Percentiles rank a stretch among this genome's conserved stretches.
Evolutionary conservation across 2,888 invertebrate genomes (phyloP).

Genomic region (Tenthredo mesomela): DNA sequence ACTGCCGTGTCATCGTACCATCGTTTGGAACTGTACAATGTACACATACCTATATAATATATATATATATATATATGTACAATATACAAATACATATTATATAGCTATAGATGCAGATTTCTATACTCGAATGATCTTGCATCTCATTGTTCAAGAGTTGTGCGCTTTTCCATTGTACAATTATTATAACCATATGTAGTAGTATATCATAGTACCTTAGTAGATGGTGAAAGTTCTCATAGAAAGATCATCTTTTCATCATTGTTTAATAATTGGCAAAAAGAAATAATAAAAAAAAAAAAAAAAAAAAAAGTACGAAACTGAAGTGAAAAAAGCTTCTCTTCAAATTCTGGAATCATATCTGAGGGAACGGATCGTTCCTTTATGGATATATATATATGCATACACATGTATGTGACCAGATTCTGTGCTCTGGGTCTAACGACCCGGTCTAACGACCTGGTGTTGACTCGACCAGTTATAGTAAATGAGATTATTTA

Average conservation of each 20-base stretch:
- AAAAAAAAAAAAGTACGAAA: neutral
- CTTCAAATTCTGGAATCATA: neutral
- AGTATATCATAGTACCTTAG: neutral
- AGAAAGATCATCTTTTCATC: too few species aligned
- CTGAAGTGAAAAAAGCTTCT: neutral
- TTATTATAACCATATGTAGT: neutral
- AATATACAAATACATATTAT: neutral
- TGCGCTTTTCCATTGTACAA: neutral
- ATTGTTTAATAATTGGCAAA: neutral
- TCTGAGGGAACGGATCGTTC: neutral
- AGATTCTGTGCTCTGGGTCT: too few species aligned
- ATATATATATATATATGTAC: too few species aligned
- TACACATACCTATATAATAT: neutral
- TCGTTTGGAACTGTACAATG: neutral
- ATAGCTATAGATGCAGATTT: neutral
- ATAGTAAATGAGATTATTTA: conserved; percentile 75
- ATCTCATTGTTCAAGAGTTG: neutral
- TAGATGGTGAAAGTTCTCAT: neutral
- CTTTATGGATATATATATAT: neutral
- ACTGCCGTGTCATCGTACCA: neutral
- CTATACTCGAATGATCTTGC: neutral
- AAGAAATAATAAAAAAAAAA: neutral
- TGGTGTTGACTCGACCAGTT: conserved; percentile 52
- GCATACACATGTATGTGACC: too few species aligned
- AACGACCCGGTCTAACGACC: conserved; percentile 27